Evolutionary conservation across 2,888 invertebrate species (phyloP).

Genomic region (Listrodromus nycthemerus): DNA sequence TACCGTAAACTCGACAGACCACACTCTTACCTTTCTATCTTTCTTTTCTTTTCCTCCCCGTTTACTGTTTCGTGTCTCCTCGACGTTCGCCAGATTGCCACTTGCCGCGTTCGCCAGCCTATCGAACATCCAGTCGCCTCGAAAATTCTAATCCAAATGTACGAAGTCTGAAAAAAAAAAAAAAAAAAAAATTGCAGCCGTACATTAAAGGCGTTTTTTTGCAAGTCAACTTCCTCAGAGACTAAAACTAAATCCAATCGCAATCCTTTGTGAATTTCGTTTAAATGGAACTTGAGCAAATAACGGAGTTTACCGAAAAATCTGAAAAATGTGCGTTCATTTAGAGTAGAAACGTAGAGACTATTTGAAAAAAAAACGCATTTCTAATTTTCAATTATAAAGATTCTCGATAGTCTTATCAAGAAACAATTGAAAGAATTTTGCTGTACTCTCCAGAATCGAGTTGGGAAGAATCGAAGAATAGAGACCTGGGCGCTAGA

Average conservation of each 20-base stretch:
- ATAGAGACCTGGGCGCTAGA: conserved; percentile 24
- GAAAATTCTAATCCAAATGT: conserved; percentile 10
- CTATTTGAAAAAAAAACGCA: too few species aligned
- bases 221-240: too few species aligned
- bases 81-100: conserved; percentile 33
- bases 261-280: background rate
- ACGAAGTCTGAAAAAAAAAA: conserved; percentile 32
- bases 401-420: background rate
- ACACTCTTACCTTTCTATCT: conserved; percentile 39
- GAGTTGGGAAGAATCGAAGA: conserved; percentile 20
- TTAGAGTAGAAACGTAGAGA: too few species aligned
- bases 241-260: background rate
- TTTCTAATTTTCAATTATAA: too few species aligned
- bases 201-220: too few species aligned
- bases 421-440: background rate
- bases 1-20: conserved; percentile 5
- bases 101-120: conserved; percentile 8
- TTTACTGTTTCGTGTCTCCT: conserved; percentile 60
- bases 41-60: conserved; percentile 53
- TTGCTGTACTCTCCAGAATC: background rate
- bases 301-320: too few species aligned
- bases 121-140: background rate
- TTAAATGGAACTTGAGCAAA: background rate
- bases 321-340: too few species aligned
- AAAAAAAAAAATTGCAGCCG: background rate